Conservation (phyloP, 2,113 vertebrate species). For the Strix aluco region DNA sequence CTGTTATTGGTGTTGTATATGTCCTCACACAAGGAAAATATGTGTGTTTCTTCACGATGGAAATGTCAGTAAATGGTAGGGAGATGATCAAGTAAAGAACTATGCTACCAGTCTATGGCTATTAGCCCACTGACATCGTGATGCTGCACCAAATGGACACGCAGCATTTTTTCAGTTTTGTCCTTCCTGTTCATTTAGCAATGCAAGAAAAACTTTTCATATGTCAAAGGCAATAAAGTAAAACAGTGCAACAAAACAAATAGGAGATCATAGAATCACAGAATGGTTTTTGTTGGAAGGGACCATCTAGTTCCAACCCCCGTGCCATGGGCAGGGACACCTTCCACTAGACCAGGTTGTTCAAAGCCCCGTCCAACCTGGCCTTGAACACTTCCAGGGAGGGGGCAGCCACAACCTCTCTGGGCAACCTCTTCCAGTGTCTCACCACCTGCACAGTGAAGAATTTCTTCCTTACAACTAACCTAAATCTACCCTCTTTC, state of each 20-base stretch:
- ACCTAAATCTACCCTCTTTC: too few species aligned
- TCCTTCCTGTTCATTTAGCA: background rate
- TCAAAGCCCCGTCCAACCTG: too few species aligned
- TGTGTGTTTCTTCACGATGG: background rate
- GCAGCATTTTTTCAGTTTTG: background rate
- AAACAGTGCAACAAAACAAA: background rate
- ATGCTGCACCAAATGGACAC: background rate
- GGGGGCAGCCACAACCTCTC: too few species aligned
- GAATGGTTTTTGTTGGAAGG: too few species aligned
- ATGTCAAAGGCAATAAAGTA: background rate
- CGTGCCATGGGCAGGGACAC: too few species aligned
- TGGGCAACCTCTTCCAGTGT: too few species aligned
- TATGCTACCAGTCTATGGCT: background rate
- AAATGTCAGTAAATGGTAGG: background rate
- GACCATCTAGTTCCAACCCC: too few species aligned
- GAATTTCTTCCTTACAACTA: too few species aligned
- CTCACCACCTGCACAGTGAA: too few species aligned
- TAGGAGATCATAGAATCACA: background rate
- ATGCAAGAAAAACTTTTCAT: background rate
- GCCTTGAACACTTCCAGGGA: too few species aligned
- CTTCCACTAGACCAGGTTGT: too few species aligned
- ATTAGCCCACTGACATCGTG: background rate
- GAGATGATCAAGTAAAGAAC: background rate
- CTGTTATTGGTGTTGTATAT: background rate
- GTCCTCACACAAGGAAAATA: background rate